Evolutionary conservation across 2,797 vertebrate genomes (phyloP).

Genomic region (Leptatherina wallacei): DNA sequence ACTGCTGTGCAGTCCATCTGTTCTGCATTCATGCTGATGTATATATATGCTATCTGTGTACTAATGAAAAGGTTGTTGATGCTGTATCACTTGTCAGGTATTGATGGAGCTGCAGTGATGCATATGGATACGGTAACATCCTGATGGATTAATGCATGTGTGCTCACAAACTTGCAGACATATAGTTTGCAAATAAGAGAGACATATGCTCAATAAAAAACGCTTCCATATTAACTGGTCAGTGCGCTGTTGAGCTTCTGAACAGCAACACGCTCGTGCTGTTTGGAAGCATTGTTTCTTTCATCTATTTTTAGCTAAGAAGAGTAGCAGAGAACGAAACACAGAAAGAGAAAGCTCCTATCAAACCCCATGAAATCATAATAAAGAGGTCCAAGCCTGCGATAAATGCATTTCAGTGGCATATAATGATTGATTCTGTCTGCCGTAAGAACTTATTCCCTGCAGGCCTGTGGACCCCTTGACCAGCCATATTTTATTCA

Average conservation of each 20-base stretch:
- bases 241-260: conserved; percentile 1
- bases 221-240: conserved; percentile 14
- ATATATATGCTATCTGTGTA: conserved; percentile 48
- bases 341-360: conserved; percentile 59
- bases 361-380: conserved; percentile 76
- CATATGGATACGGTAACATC: not conserved
- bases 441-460: conserved; percentile 69
- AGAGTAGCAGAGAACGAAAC: conserved; percentile 41
- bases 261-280: conserved; percentile 6
- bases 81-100: conserved; percentile 21
- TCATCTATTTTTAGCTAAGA: conserved; percentile 42
- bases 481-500: conserved; percentile 83
- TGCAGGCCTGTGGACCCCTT: conserved; percentile 74
- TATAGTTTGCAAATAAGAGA: not conserved
- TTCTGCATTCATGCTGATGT: conserved; percentile 56
- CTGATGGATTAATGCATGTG: not conserved
- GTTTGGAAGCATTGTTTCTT: conserved; percentile 26
- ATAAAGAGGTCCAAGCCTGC: conserved; percentile 70
- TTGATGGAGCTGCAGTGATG: conserved; percentile 15
- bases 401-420: conserved; percentile 78
- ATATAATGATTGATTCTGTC: conserved; percentile 82
- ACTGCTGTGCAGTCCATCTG: conserved; percentile 79
- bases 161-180: not conserved
- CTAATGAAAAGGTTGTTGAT: conserved; percentile 49
- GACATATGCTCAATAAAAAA: not conserved